phyloP scores from a whole-genome alignment of 2,797 vertebrate species.

The Arctocebus calabarensis region DNA sequence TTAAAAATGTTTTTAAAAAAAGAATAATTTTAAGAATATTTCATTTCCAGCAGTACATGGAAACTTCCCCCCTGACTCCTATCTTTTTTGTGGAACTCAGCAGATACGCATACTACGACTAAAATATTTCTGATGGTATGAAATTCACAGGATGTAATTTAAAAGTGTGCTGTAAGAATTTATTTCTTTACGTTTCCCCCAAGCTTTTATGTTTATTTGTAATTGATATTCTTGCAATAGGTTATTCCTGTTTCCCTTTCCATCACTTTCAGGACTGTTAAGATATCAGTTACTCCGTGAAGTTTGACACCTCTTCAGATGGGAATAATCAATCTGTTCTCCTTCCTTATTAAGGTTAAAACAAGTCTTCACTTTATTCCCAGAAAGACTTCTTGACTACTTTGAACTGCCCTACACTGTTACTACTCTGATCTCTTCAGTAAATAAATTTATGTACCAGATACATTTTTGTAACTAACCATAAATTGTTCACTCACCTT shows the following conservation, averaged over 20 bases:
- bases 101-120: neutral
- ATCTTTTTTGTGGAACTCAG: neutral
- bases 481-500: neutral
- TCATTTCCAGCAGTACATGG: neutral
- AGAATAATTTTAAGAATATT: neutral
- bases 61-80: neutral
- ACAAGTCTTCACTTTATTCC: neutral
- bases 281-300: neutral
- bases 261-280: neutral
- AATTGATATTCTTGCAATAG: neutral
- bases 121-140: neutral
- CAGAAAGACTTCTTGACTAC: neutral
- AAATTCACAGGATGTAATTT: neutral
- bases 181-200: neutral
- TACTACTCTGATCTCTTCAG: neutral
- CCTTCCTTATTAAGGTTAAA: neutral
- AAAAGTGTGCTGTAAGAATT: constrained; percentile 15
- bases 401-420: neutral
- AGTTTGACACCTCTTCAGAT: neutral
- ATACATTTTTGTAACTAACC: neutral
- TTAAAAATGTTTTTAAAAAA: neutral
- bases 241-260: neutral
- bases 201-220: neutral
- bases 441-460: neutral
- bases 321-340: neutral